Evolutionary conservation across 1,140 invertebrate species (phyloP).

Genomic region (Nautilus pompilius): DNA sequence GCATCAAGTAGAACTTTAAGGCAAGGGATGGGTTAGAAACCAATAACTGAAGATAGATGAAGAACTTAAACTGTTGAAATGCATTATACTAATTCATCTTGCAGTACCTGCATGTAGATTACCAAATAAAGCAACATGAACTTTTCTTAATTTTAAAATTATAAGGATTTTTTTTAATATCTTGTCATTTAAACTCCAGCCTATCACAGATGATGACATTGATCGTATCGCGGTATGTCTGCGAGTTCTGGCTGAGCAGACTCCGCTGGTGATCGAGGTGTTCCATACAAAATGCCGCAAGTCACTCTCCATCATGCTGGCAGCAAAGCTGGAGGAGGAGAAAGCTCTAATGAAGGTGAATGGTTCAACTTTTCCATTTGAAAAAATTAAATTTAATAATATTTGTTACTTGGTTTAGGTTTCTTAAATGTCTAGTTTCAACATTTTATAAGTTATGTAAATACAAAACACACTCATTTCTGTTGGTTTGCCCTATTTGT

Average conservation of each 20-base stretch:
- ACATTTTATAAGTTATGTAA: background rate
- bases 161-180: background rate
- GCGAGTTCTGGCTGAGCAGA: slow-evolving; percentile 69
- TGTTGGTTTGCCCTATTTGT: too few relatives aligned
- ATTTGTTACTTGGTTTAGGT: too few relatives aligned
- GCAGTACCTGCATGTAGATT: too few relatives aligned
- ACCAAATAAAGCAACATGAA: too few relatives aligned
- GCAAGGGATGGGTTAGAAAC: too few relatives aligned
- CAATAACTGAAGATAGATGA: too few relatives aligned
- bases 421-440: background rate
- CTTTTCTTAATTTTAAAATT: too few relatives aligned
- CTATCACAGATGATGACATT: slow-evolving; percentile 92
- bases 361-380: too few relatives aligned
- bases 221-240: slow-evolving; percentile 85
- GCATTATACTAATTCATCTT: too few relatives aligned
- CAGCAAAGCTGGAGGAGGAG: slow-evolving; percentile 77
- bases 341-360: slow-evolving; percentile 58
- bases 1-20: too few relatives aligned
- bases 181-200: slow-evolving; percentile 32
- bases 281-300: slow-evolving; percentile 76
- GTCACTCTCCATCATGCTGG: slow-evolving; percentile 81
- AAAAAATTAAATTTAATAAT: too few relatives aligned
- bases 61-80: too few relatives aligned
- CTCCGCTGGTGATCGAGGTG: slow-evolving; percentile 69
- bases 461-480: background rate